Conservation (phyloP, 2,888 invertebrate genomes). For the Anaspis maculata region DNA sequence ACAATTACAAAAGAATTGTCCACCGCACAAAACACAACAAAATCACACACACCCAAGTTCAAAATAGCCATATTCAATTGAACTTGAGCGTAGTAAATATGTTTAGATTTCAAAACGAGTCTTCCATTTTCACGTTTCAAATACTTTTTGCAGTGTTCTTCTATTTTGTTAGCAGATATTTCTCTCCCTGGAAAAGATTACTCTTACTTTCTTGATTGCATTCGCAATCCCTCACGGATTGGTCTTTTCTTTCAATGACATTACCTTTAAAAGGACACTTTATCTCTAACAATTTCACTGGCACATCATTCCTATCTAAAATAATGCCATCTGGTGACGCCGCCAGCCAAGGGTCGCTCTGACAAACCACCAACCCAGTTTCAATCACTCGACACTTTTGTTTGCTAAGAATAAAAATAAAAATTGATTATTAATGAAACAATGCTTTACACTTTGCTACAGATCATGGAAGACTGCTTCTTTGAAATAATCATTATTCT, state of each 20-base stretch:
- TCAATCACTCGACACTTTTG: neutral
- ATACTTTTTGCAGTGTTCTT: neutral
- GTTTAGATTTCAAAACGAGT: neutral
- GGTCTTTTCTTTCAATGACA: neutral
- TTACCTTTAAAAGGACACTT: slow-evolving; percentile 1
- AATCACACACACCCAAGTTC: neutral
- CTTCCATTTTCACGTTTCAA: neutral
- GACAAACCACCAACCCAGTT: slow-evolving; percentile 1
- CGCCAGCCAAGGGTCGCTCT: neutral
- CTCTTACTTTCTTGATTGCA: neutral
- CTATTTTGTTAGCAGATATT: neutral
- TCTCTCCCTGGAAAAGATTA: neutral
- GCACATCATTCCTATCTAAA: neutral
- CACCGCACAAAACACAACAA: slow-evolving; percentile 1
- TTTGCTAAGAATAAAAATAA: neutral
- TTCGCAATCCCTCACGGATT: too few relatives aligned
- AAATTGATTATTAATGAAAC: neutral
- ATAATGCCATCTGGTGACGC: slow-evolving; percentile 1
- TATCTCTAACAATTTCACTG: neutral
- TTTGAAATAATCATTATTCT: too few relatives aligned
- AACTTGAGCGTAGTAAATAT: slow-evolving; percentile 1
- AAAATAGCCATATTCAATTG: slow-evolving; percentile 1
- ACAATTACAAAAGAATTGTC: neutral
- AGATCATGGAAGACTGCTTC: too few relatives aligned
- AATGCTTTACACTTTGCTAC: too few relatives aligned